Percentiles rank a stretch among this genome's conserved stretches.
Conservation (phyloP, 2,113 vertebrate genomes). For the Indicator maculatus region DNA sequence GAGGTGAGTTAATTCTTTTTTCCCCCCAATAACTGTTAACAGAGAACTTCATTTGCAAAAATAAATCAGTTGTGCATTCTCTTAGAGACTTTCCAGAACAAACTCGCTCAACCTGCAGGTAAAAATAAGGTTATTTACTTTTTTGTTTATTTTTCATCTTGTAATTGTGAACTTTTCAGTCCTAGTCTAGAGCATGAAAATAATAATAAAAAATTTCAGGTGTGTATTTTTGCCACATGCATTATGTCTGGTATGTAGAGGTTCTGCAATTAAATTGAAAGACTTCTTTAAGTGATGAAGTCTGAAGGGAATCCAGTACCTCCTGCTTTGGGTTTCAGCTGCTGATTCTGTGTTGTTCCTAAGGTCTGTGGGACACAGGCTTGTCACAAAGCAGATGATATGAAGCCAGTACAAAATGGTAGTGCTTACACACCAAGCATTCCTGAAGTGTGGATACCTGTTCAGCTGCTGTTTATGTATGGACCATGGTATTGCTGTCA, state of each 20-base stretch:
- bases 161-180: neutral
- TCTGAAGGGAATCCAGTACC: neutral
- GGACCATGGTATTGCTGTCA: too few relatives aligned
- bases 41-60: neutral
- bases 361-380: neutral
- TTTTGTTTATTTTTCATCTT: neutral
- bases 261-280: neutral
- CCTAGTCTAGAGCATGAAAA: neutral
- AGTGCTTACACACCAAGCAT: neutral
- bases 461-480: neutral
- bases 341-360: neutral
- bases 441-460: neutral
- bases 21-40: neutral
- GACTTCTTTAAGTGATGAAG: neutral
- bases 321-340: neutral
- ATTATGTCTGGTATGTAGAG: neutral
- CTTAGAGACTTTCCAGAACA: neutral
- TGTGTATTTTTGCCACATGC: neutral
- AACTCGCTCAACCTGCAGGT: neutral
- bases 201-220: too few relatives aligned
- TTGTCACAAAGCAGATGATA: neutral
- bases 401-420: neutral
- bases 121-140: neutral
- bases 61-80: neutral
- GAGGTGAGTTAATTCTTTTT: neutral